Percentiles rank a stretch among this genome's conserved stretches.
These are phyloP conservation scores for Gymnoscelis rufifasciata DNA, from an alignment of 2,888 invertebrate species.

Conservation along the genomic window DNA sequence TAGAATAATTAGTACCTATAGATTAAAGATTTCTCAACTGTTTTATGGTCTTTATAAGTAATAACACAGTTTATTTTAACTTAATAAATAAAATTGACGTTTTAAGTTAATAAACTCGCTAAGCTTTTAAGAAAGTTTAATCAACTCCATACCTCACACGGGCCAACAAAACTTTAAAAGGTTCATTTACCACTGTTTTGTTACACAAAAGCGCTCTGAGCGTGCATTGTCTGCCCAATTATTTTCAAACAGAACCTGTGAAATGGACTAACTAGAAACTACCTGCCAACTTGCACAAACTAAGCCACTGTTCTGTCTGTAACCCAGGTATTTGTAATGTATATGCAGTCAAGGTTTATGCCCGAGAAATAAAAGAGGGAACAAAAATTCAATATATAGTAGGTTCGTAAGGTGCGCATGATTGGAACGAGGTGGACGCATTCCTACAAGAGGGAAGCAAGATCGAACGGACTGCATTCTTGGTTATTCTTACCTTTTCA, in stretches of 20 bases:
- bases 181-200: slow-evolving; percentile 5
- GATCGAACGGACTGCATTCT: slow-evolving; percentile 71
- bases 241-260: slow-evolving; percentile 6
- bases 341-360: background rate
- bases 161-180: slow-evolving; percentile 1
- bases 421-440: slow-evolving; percentile 65
- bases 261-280: background rate
- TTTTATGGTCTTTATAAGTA: too few species aligned
- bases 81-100: too few species aligned
- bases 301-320: background rate
- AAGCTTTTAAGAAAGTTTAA: too few species aligned
- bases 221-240: slow-evolving; percentile 8
- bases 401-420: slow-evolving; percentile 67
- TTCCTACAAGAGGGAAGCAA: slow-evolving; percentile 73
- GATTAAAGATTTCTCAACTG: too few species aligned
- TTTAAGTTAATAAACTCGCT: too few species aligned
- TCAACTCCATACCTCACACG: too few species aligned
- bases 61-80: too few species aligned
- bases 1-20: too few species aligned
- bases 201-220: slow-evolving; percentile 4
- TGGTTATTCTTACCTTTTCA: slow-evolving; percentile 66
- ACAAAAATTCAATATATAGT: slow-evolving; percentile 44
- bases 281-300: background rate
- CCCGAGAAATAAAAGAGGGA: slow-evolving; percentile 28
- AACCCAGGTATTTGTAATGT: background rate